Conservation (phyloP, 2,888 invertebrate genomes). For the Zele albiditarsus region DNA sequence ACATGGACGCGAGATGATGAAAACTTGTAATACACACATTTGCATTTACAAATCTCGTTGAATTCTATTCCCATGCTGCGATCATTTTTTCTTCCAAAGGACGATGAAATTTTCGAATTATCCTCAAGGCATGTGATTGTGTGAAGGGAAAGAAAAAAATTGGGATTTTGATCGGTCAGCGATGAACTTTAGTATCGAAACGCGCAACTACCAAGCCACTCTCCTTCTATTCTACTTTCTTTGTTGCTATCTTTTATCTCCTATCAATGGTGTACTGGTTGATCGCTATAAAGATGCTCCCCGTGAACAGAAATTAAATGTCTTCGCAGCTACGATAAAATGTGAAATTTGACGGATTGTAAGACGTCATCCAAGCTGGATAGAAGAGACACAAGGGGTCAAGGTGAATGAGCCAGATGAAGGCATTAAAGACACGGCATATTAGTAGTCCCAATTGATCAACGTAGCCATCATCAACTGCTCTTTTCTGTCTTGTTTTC, state of each 20-base stretch:
- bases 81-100: not conserved
- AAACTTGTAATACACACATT: not conserved
- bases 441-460: conserved; percentile 53
- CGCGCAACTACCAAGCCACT: not conserved
- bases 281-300: conserved; percentile 59
- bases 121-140: not conserved
- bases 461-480: conserved; percentile 35
- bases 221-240: not conserved
- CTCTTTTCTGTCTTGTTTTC: conserved; percentile 25
- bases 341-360: conserved; percentile 60
- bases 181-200: conserved; percentile 1
- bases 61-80: not conserved
- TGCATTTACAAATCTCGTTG: not conserved
- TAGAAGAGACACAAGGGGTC: conserved; percentile 43
- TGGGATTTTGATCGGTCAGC: not conserved
- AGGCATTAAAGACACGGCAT: conserved; percentile 58
- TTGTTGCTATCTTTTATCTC: conserved; percentile 9
- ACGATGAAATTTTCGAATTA: not conserved
- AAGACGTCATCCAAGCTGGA: conserved; percentile 33
- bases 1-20: not conserved
- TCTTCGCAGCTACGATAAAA: conserved; percentile 65
- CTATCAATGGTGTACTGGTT: conserved; percentile 38
- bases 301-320: conserved; percentile 65
- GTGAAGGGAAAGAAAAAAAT: not conserved
- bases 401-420: conserved; percentile 37